phyloP scores from a whole-genome alignment of 2,888 invertebrate species.

The Erebia ligea region DNA sequence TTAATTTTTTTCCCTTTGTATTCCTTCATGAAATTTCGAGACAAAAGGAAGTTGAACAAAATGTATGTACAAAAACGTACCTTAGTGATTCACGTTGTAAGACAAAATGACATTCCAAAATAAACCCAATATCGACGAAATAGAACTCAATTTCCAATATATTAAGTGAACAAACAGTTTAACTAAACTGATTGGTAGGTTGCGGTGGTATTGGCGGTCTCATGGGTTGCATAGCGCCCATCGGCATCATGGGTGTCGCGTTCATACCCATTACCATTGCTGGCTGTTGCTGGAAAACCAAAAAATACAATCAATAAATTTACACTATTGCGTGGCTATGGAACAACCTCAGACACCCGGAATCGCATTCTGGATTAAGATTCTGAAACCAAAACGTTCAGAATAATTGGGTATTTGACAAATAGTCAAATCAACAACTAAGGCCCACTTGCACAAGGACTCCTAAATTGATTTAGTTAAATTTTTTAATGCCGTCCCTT shows the following conservation, averaged over 20 bases:
- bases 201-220: slow-evolving; percentile 71
- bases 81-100: neutral
- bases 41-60: neutral
- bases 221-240: slow-evolving; percentile 65
- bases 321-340: neutral
- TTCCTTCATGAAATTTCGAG: neutral
- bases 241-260: slow-evolving; percentile 67
- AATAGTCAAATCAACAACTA: too few species aligned
- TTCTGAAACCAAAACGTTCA: too few species aligned
- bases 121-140: slow-evolving; percentile 30
- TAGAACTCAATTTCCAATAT: slow-evolving; percentile 24
- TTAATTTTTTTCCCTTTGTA: neutral
- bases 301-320: neutral
- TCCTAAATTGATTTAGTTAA: too few species aligned
- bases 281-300: slow-evolving; percentile 71
- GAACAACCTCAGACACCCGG: too few species aligned
- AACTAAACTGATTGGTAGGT: slow-evolving; percentile 77
- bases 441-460: too few species aligned
- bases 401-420: too few species aligned
- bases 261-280: slow-evolving; percentile 78
- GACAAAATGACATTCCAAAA: slow-evolving; percentile 5
- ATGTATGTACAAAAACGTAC: neutral
- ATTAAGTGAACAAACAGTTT: slow-evolving; percentile 49
- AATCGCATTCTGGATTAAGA: too few species aligned
- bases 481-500: too few species aligned